Percentiles rank a stretch among this genome's conserved stretches.
These are phyloP conservation scores for Adelosebastes latens DNA, from an alignment of 2,797 vertebrate genomes.

Conservation along the genomic window DNA sequence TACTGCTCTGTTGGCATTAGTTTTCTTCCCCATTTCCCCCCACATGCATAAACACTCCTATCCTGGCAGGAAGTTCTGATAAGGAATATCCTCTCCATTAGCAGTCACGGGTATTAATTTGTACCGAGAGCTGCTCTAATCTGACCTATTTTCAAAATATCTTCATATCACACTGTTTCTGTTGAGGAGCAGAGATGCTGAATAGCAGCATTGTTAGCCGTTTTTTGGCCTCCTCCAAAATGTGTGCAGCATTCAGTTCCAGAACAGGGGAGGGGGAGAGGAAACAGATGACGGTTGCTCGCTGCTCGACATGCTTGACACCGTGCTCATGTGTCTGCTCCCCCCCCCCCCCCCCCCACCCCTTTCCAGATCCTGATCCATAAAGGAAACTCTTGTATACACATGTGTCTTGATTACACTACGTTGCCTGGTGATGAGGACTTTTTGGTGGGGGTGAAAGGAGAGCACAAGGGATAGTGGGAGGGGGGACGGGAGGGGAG, in stretches of 20 bases:
- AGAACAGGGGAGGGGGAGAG: constrained; percentile 41
- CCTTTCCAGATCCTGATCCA: constrained; percentile 65
- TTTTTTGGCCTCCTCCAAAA: constrained; percentile 52
- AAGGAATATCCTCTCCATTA: constrained; percentile 44
- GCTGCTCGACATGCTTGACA: constrained; percentile 65
- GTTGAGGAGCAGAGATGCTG: constrained; percentile 41
- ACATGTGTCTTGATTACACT: constrained; percentile 81
- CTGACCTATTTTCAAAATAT: constrained; percentile 53
- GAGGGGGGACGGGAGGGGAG: constrained; percentile 33
- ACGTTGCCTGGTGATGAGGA: constrained; percentile 80
- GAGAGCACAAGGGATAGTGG: constrained; percentile 67
- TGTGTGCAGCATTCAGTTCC: constrained; percentile 53
- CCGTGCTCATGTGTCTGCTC: constrained; percentile 56
- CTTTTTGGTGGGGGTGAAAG: constrained; percentile 58
- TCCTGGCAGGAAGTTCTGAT: constrained; percentile 62
- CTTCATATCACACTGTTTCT: constrained; percentile 31
- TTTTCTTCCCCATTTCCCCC: constrained; percentile 31
- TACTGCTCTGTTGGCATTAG: neutral
- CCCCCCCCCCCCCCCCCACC: neutral
- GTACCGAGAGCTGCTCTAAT: constrained; percentile 18
- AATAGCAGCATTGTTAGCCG: constrained; percentile 71
- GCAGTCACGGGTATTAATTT: constrained; percentile 31
- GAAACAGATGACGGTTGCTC: constrained; percentile 65
- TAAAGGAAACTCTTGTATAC: constrained; percentile 83
- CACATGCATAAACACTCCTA: constrained; percentile 39